Base-by-base conservation (phyloP, 2,888 invertebrate genomes). In the Agonopterix arenella region DNA sequence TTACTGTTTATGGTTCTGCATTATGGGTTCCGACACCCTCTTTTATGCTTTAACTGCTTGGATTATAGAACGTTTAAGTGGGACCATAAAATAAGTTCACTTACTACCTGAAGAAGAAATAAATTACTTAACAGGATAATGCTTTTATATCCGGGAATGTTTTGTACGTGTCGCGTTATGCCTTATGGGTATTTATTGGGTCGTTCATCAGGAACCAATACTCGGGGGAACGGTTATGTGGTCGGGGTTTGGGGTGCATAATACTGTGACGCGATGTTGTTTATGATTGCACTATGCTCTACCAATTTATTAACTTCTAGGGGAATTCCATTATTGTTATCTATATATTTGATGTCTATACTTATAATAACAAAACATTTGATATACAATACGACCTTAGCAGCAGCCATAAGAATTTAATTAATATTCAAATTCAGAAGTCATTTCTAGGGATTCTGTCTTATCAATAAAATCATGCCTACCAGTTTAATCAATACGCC, bases 51-150 rank as follows among this genome's bases (percentile, higher is more conserved):
- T 79, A 80, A 83, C 82, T 75, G 77, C 76, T 63, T 55, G 76
- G 82, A 84, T 88, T 85, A 85, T 85, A 73, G 80, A 83, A 76
- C 80, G 77, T 80, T 85, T 84, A 85, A 85, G 84, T 84, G 80
- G 77, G 63, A 60, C 76, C 76, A 85, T 86, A 86, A 89, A 89
- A 82, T 80, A 83, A 79, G 81, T 78, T 76, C 76, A 72, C 70
- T 73, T 70, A 70, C 73, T 84, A 84, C 84, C 83, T 83, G 79
- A 80, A 83, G 79, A 80, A 76, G 83, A 85, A 85, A 89, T 89
- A 88, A 86, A 88, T 89, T 88, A 86, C 84, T 82, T 82, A 82
- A 85, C 82, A 81, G 80, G 80, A 85, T 86, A 86, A 86, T 84
- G 84, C 88, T 86, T 86, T 85, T 84, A 86, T 82, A 77, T 76